phyloP scores from a whole-genome alignment of 2,113 vertebrate genomes.

The Brevimyrus niger region DNA sequence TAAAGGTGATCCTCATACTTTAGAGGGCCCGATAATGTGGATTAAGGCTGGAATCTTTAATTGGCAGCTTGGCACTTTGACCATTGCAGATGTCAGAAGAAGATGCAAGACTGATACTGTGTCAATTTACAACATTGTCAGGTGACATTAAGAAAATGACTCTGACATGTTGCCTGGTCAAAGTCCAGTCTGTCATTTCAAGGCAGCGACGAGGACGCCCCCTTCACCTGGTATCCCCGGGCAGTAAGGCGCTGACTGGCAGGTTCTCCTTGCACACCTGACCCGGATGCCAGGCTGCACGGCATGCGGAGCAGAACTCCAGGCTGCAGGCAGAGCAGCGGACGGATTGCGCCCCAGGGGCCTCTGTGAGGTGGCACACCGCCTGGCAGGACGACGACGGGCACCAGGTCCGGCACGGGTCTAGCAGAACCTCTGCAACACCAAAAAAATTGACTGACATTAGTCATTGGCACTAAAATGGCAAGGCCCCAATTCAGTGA shows the following conservation, averaged over 20 bases:
- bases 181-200: not conserved
- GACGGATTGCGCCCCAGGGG: conserved; percentile 58
- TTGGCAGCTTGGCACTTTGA: not conserved
- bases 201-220: not conserved
- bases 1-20: no score
- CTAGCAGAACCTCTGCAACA: conserved; percentile 71
- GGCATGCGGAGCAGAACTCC: conserved; percentile 77
- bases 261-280: conserved; percentile 68
- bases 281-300: conserved; percentile 71
- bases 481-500: not conserved
- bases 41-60: not conserved
- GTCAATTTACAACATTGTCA: not conserved
- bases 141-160: not conserved
- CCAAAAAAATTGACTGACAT: not conserved
- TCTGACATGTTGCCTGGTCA: not conserved
- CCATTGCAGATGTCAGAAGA: not conserved
- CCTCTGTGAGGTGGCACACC: conserved; percentile 71
- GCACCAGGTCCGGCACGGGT: conserved; percentile 80
- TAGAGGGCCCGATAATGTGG: no score
- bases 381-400: conserved; percentile 75
- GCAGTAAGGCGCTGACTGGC: conserved; percentile 63
- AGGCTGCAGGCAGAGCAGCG: conserved; percentile 67
- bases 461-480: not conserved
- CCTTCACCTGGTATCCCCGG: conserved; percentile 72
- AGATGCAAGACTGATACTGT: not conserved